A percentile compares a stretch with the other conserved stretches of the same genome.
phyloP scores from a whole-genome alignment of 2,113 vertebrate species.

The Eubucco bourcierii region DNA sequence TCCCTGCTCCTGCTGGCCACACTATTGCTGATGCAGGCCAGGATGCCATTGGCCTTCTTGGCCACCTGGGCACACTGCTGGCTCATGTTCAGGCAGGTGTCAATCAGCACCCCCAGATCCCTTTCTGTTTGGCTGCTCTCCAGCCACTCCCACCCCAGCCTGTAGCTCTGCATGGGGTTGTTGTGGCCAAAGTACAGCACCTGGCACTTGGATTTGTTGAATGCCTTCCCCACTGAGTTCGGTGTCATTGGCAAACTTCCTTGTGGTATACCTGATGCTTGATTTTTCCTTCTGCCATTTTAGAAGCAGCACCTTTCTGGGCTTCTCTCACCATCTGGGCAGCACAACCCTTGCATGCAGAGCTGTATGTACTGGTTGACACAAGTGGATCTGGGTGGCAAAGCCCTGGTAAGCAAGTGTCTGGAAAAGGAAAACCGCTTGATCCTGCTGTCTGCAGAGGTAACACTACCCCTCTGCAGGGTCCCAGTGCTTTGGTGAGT shows the following conservation, averaged over 20 bases:
- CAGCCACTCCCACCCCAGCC: too few species aligned
- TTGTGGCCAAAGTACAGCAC: too few species aligned
- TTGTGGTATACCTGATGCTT: neutral
- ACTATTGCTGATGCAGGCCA: too few species aligned
- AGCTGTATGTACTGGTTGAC: neutral
- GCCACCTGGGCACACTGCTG: too few species aligned
- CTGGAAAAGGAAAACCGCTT: neutral
- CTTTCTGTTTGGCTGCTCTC: too few species aligned
- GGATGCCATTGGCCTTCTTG: too few species aligned
- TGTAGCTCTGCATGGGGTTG: too few species aligned
- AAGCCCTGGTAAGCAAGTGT: neutral
- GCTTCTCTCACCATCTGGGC: neutral
- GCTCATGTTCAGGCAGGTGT: too few species aligned
- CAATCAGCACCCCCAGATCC: too few species aligned
- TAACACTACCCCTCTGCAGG: neutral
- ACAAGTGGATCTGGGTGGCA: neutral
- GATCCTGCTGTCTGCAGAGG: neutral
- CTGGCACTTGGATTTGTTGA: too few species aligned
- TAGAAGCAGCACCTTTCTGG: neutral
- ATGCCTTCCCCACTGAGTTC: neutral
- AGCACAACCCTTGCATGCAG: accelerated
- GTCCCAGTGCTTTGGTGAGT: too few species aligned
- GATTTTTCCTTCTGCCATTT: neutral
- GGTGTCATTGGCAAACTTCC: neutral
- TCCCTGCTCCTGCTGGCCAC: too few species aligned